Conservation (phyloP, 2,797 vertebrate species). For the Liparis tanakae region DNA sequence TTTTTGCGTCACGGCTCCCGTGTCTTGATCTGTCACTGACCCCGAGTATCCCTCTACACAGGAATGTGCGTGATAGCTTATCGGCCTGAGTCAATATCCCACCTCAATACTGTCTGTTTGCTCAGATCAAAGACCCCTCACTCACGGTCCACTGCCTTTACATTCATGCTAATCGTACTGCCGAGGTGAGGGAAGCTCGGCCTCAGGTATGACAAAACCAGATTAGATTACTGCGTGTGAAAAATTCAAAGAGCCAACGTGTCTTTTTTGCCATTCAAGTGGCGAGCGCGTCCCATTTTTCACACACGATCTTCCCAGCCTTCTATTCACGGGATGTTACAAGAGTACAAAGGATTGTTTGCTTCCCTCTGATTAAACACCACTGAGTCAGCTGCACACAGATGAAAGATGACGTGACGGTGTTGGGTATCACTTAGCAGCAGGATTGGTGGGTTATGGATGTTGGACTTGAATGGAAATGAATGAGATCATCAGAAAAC, state of each 20-base stretch:
- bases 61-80: conserved; percentile 72
- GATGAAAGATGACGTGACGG: conserved; percentile 63
- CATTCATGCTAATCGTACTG: conserved; percentile 1
- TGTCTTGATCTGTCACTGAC: conserved; percentile 50
- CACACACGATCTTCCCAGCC: neutral
- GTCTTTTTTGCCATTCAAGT: conserved; percentile 9
- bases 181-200: neutral
- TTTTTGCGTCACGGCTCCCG: conserved; percentile 55
- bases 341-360: conserved; percentile 49
- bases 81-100: conserved; percentile 62
- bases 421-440: conserved; percentile 43
- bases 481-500: conserved; percentile 24
- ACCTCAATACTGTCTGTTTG: conserved; percentile 59
- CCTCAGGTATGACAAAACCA: conserved; percentile 12
- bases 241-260: neutral
- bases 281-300: neutral
- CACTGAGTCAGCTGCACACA: conserved; percentile 53
- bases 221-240: conserved; percentile 14
- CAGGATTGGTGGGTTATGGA: conserved; percentile 14
- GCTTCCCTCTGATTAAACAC: conserved; percentile 51
- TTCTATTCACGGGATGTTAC: conserved; percentile 9
- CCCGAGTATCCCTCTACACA: conserved; percentile 53
- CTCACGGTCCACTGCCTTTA: conserved; percentile 14
- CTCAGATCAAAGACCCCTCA: conserved; percentile 33
- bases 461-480: conserved; percentile 20